A percentile compares a stretch with the other conserved stretches of the same genome.
These are phyloP conservation scores for Rhinoderma darwinii DNA, from an alignment of 2,113 vertebrate species.

Conservation along the genomic window DNA sequence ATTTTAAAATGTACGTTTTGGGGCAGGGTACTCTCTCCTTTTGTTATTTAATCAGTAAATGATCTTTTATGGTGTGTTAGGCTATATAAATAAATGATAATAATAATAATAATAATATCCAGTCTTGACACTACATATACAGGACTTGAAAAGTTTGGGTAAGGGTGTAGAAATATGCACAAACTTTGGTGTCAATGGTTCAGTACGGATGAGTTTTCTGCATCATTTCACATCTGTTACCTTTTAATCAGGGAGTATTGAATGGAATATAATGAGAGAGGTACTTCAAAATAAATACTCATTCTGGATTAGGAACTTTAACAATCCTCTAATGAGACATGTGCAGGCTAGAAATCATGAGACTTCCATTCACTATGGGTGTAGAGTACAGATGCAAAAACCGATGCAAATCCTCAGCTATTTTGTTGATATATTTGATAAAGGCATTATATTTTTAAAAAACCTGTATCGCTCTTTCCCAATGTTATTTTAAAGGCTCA, in stretches of 20 bases:
- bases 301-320: neutral
- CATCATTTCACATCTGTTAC: slow-evolving; percentile 11
- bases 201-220: neutral
- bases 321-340: neutral
- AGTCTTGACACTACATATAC: too few relatives aligned
- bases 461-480: neutral
- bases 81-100: too few relatives aligned
- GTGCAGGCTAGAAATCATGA: neutral
- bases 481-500: neutral
- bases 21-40: too few relatives aligned
- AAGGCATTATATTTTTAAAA: neutral
- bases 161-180: neutral
- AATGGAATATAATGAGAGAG: slow-evolving; percentile 28
- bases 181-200: neutral
- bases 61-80: too few relatives aligned
- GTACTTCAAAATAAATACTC: slow-evolving; percentile 16
- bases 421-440: neutral
- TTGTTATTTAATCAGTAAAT: too few relatives aligned
- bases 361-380: neutral
- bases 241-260: slow-evolving; percentile 12
- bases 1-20: too few relatives aligned
- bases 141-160: neutral
- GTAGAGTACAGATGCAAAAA: neutral
- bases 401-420: neutral
- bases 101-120: too few relatives aligned